These are phyloP conservation scores for Charaxes varanes DNA, from an alignment of 1,140 invertebrate genomes.

Conservation along the genomic window DNA sequence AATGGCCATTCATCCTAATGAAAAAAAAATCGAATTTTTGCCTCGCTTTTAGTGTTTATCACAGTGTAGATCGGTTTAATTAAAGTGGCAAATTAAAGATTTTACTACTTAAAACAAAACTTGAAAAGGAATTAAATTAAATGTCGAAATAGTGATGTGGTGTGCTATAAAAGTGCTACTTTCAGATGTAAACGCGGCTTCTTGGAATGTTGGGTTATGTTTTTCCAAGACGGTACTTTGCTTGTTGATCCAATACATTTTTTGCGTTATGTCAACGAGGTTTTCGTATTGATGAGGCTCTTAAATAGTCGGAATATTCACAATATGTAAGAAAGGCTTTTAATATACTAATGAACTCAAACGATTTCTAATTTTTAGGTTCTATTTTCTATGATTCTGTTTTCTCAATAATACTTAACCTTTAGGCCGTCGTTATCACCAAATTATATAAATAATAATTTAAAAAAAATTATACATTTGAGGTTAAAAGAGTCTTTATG, in stretches of 20 bases:
- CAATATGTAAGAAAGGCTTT: not conserved
- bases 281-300: slow-evolving; percentile 2
- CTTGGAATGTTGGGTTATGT: slow-evolving; percentile 1
- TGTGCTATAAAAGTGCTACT: not conserved
- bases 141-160: slow-evolving; percentile 1
- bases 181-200: slow-evolving; percentile 1
- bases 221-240: slow-evolving; percentile 3
- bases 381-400: too few relatives aligned
- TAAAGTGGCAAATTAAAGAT: not conserved
- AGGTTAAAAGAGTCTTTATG: too few relatives aligned
- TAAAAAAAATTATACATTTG: too few relatives aligned
- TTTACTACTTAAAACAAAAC: not conserved
- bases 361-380: too few relatives aligned
- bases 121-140: not conserved
- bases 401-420: too few relatives aligned
- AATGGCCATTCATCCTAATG: too few relatives aligned
- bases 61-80: too few relatives aligned
- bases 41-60: too few relatives aligned
- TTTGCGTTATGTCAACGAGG: slow-evolving; percentile 1
- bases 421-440: too few relatives aligned
- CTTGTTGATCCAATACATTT: not conserved
- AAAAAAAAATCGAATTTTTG: too few relatives aligned
- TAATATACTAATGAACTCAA: too few relatives aligned
- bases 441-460: too few relatives aligned
- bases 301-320: not conserved